Conservation (phyloP, 2,113 vertebrate genomes). For the Apaloderma vittatum region DNA sequence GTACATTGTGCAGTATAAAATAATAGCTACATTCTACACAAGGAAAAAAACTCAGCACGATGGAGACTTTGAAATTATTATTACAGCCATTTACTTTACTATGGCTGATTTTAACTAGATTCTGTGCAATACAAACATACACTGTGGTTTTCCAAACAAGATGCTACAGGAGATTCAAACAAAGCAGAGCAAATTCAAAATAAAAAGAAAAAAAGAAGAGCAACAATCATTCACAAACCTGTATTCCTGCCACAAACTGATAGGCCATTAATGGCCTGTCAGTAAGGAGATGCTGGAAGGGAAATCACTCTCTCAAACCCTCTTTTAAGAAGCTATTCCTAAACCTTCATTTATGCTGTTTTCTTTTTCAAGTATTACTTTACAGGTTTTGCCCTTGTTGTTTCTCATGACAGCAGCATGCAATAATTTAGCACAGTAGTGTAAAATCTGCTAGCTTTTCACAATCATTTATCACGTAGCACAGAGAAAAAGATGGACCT, state of each 20-base stretch:
- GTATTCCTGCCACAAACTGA: not conserved
- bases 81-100: not conserved
- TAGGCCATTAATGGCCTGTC: not conserved
- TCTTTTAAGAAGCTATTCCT: not conserved
- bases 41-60: accelerated
- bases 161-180: not conserved
- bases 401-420: not conserved
- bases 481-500: not conserved
- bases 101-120: not conserved
- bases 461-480: not conserved
- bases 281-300: not conserved
- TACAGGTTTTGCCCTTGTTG: not conserved
- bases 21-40: not conserved
- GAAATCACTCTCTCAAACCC: not conserved
- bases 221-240: not conserved
- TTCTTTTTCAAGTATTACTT: not conserved
- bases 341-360: not conserved
- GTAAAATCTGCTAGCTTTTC: not conserved
- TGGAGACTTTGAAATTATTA: not conserved
- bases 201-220: not conserved
- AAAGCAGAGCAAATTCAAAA: not conserved
- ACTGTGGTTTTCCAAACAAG: not conserved
- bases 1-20: not conserved
- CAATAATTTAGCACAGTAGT: not conserved
- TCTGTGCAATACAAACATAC: not conserved